Evolutionary conservation across 2,113 vertebrate species (phyloP), one percentile per base, ranked within the genome.

Genomic region (Mus pahari): DNA sequence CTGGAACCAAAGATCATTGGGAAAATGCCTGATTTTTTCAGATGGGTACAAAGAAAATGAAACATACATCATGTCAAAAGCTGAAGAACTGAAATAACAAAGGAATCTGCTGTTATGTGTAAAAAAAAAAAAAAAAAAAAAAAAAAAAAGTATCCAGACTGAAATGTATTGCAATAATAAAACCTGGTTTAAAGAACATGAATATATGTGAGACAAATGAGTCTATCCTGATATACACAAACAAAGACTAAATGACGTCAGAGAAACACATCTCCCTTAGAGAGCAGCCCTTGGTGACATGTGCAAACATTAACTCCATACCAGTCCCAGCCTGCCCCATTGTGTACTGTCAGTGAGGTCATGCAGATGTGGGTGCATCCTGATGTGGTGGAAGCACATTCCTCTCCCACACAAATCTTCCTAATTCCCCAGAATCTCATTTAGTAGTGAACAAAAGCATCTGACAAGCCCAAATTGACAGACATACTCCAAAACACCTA

Each of bases 1-100:
- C 5, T 84, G 24, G 24, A 86, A 48, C 16, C 28, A 89, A 9
- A 22, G 0, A 79, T 83, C 5, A 48, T 86, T 79, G 33, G n/a
- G 73, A 36, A 96, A 62, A 68, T 88, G 9, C 31, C 58, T 91
- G 33, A 10, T 84, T 90, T 48, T 48, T 91, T 89, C 77, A 95
- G 50, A 45, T 28, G 86, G 5, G 24, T 28, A 22, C 48, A 84
- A 36, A 39, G 7, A 94, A 91, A 92, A 90, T 24, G 50, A 22
- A 93, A 48, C 10, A 55, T 48, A 39, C 39, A 10, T 77, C 48
- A 36, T 62, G 31, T 13, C 42, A 86, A 48, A 87, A 68, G 84
- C n/a, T 55, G 53, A 94, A 39, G 19, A 95, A 73, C 1, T 96
- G 45, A 71, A 39, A 87, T 83, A 82, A 84, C 50, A 88, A 64